Conservation (phyloP, 2,797 vertebrate species). For the Strix occidentalis region DNA sequence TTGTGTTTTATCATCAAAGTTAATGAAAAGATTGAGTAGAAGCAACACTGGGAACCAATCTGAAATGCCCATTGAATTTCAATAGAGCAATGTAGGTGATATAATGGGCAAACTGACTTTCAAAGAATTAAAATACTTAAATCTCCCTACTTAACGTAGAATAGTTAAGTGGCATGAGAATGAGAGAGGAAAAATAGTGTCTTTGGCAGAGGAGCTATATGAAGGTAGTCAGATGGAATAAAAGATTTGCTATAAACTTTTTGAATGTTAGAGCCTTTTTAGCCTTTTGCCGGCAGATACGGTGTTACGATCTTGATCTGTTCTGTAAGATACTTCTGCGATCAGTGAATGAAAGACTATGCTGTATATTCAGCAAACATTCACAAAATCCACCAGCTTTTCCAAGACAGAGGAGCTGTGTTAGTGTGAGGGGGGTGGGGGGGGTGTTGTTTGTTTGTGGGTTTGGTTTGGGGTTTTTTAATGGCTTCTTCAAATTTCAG, state of each 20-base stretch:
- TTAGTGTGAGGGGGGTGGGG: not conserved
- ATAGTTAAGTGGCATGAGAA: not conserved
- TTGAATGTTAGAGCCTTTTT: not conserved
- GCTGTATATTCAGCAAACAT: not conserved
- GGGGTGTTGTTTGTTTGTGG: not conserved
- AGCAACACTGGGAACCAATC: not conserved
- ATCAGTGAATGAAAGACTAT: not conserved
- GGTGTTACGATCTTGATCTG: not conserved
- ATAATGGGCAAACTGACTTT: not conserved
- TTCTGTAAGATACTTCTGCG: not conserved
- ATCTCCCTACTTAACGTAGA: not conserved
- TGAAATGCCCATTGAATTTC: not conserved
- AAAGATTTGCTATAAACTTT: not conserved
- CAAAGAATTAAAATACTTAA: not conserved
- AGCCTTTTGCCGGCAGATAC: not conserved
- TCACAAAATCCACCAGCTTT: not conserved
- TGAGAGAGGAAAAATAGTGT: not conserved
- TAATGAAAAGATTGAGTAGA: not conserved
- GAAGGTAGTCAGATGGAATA: not conserved
- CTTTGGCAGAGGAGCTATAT: not conserved
- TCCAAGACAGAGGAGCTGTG: not conserved
- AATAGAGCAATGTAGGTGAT: not conserved
- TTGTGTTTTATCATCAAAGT: not conserved
- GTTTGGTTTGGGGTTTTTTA: not conserved
- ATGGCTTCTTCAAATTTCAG: not conserved